Evolutionary conservation across 1,140 invertebrate genomes (phyloP), one percentile per base, ranked within the genome.

Genomic region (Marisa cornuarietis): DNA sequence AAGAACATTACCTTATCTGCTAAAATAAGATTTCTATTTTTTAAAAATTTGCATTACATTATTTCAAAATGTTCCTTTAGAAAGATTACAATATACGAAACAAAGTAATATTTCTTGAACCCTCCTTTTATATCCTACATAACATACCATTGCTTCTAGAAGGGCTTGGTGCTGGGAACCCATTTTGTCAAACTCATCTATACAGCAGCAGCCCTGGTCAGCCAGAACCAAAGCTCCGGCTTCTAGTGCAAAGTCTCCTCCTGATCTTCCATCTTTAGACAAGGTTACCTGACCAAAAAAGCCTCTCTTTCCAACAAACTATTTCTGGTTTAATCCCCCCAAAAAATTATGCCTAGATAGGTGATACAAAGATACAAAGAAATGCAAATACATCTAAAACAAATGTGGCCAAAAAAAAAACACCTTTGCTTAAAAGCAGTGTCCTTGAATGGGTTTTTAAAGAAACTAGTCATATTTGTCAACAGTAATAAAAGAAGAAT

Each of bases 111-210:
- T 58, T 58, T 58, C 11, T 58, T 14, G 16, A 58, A 58, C 54
- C 52, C 8, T 8, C 52, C 16, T 58, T 58, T 4, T 6, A 58
- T 11, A 58, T 58, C 11, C 31, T 16, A 20, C 22, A 52, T 42
- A 6, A 51, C 78, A 73, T n/a, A 90, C 90, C 96, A 99, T 98
- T 20, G 96, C 96, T 93, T 99, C 97, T 66, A 98, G 91, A 62
- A 99, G 91, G 72, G 94, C 94, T 91, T 94, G 93, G 90, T 95
- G 94, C 87, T 97, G 96, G 85, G 96, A 95, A 61, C 92, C 91
- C 94, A 98, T 96, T 93, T 98, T 98, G 91, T 99, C 97, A 89
- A 99, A 96, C 91, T 99, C 97, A 91, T 99, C 97, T 66, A 98
- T 96, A 85, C 96, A 97, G 90, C 97, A 99, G 71, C 94, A 94